These are phyloP conservation scores for Lontra canadensis DNA, from an alignment of 2,113 vertebrate species.

Conservation along the genomic window DNA sequence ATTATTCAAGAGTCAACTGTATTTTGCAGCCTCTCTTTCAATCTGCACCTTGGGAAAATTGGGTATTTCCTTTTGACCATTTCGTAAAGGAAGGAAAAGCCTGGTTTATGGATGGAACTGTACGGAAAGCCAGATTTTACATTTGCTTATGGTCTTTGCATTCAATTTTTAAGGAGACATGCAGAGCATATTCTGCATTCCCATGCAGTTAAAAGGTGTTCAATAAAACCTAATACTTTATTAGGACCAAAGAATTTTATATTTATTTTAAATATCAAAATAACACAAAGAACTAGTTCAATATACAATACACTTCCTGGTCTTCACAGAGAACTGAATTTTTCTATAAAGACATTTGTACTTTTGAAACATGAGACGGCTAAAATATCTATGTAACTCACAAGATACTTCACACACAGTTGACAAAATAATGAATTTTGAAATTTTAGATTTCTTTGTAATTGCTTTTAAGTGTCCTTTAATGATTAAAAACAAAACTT, in stretches of 20 bases:
- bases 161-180: not conserved
- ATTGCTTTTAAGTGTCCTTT: constrained; percentile 70
- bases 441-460: constrained; percentile 72
- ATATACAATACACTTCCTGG: constrained; percentile 76
- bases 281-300: constrained; percentile 79
- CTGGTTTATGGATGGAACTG: not conserved
- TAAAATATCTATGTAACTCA: constrained; percentile 79
- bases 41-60: not conserved
- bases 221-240: constrained; percentile 67
- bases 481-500: constrained; percentile 62
- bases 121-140: not conserved
- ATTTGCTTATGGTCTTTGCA: not conserved
- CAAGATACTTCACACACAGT: constrained; percentile 74
- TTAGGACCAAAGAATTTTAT: constrained; percentile 76
- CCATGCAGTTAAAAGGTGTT: not conserved
- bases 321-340: constrained; percentile 71
- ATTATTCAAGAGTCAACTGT: not conserved
- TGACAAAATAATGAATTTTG: constrained; percentile 78
- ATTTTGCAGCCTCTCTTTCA: not conserved
- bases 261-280: constrained; percentile 81
- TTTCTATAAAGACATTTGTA: constrained; percentile 77
- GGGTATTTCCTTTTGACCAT: not conserved
- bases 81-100: not conserved
- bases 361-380: constrained; percentile 69
- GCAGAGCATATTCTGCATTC: not conserved